phyloP scores from a whole-genome alignment of 2,797 vertebrate species.

The Sus cebifrons region DNA sequence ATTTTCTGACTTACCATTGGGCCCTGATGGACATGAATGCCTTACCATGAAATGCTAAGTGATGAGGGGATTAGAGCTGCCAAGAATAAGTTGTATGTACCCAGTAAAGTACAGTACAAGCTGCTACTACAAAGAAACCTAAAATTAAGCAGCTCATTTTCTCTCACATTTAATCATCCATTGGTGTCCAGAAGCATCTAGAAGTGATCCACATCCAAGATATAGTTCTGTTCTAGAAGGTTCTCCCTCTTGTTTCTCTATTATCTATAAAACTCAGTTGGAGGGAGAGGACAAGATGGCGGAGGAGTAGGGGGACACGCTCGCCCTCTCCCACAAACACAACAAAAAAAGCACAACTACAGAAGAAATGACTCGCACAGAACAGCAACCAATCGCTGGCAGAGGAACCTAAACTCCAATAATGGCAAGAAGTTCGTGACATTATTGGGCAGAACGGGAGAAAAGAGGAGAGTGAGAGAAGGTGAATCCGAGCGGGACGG shows the following conservation, averaged over 20 bases:
- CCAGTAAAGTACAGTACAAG: not conserved
- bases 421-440: too few species aligned
- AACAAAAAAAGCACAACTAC: too few species aligned
- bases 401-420: too few species aligned
- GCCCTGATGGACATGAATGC: not conserved
- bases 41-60: not conserved
- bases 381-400: too few species aligned
- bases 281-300: too few species aligned
- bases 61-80: not conserved
- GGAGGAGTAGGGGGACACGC: too few species aligned
- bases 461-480: too few species aligned
- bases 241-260: conserved; percentile 1
- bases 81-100: not conserved
- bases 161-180: conserved; percentile 24
- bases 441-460: too few species aligned
- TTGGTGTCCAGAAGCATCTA: not conserved
- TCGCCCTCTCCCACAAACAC: too few species aligned
- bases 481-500: too few species aligned
- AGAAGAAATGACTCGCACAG: too few species aligned
- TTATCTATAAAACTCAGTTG: not conserved
- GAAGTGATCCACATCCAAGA: not conserved
- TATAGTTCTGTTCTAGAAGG: not conserved
- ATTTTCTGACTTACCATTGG: not conserved
- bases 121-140: not conserved
- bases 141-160: not conserved